Percentiles rank a stretch among this genome's conserved stretches.
Conservation (phyloP, 1,140 invertebrate genomes). For the Heliconius himera region DNA sequence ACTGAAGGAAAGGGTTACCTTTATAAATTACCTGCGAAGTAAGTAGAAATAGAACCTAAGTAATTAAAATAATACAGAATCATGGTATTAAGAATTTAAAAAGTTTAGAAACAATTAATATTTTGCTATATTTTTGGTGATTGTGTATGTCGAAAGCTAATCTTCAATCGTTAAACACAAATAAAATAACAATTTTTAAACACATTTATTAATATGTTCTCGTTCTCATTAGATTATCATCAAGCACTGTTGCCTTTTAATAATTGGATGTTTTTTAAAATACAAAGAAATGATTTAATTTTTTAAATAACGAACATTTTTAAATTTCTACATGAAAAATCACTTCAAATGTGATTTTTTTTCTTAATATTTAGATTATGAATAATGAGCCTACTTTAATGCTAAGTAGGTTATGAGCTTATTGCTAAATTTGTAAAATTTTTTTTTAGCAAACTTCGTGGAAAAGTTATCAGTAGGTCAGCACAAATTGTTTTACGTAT, state of each 20-base stretch:
- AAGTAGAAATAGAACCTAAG: constrained; percentile 71
- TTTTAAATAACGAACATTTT: background rate
- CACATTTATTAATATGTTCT: constrained; percentile 9
- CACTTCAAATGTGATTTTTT: constrained; percentile 10
- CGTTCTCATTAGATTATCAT: constrained; percentile 64
- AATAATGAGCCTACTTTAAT: background rate
- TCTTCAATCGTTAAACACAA: constrained; percentile 19
- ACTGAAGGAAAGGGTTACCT: constrained; percentile 97
- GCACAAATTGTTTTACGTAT: constrained; percentile 70
- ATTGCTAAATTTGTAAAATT: constrained; percentile 53
- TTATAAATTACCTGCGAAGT: constrained; percentile 97
- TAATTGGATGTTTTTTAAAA: constrained; percentile 20
- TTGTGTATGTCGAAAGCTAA: constrained; percentile 16
- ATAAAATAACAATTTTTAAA: constrained; percentile 42
- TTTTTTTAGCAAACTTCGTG: constrained; percentile 90
- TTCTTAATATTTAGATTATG: constrained; percentile 16
- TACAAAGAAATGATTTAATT: background rate
- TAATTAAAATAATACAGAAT: background rate
- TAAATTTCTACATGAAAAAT: constrained; percentile 9
- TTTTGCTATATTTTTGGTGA: constrained; percentile 2
- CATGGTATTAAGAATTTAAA: background rate
- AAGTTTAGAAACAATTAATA: background rate
- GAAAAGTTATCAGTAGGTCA: constrained; percentile 90
- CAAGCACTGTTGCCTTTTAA: constrained; percentile 53
- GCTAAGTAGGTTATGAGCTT: constrained; percentile 2